These are phyloP conservation scores for Lonchura striata DNA, from an alignment of 2,113 vertebrate genomes.

Conservation along the genomic window DNA sequence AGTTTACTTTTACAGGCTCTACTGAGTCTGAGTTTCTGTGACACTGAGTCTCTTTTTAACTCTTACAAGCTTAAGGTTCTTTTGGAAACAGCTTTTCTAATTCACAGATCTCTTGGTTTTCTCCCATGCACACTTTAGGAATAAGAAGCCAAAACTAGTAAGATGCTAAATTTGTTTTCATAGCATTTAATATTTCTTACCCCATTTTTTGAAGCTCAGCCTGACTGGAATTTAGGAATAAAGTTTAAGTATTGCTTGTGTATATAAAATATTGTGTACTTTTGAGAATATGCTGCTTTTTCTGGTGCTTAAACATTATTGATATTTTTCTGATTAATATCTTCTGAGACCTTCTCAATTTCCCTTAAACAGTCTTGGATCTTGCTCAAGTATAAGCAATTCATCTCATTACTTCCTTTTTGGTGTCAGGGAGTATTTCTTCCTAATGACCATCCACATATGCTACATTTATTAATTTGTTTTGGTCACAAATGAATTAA, in stretches of 20 bases:
- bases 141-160: background rate
- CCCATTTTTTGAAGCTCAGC: background rate
- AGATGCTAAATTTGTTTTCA: background rate
- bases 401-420: background rate
- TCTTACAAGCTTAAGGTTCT: background rate
- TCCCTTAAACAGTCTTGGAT: background rate
- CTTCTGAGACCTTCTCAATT: background rate
- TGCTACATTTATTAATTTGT: background rate
- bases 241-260: background rate
- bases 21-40: background rate
- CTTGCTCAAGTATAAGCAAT: background rate
- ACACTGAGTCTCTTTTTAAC: background rate
- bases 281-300: background rate
- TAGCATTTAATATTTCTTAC: background rate
- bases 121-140: background rate
- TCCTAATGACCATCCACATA: background rate
- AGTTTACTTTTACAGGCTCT: background rate
- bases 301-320: background rate
- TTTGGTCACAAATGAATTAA: background rate
- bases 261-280: background rate
- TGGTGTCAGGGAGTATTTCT: background rate
- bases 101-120: background rate
- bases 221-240: background rate
- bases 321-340: background rate
- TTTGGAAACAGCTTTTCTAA: background rate